Base-by-base conservation (phyloP, 2,888 invertebrate genomes). In the Scaptomyza flava region DNA sequence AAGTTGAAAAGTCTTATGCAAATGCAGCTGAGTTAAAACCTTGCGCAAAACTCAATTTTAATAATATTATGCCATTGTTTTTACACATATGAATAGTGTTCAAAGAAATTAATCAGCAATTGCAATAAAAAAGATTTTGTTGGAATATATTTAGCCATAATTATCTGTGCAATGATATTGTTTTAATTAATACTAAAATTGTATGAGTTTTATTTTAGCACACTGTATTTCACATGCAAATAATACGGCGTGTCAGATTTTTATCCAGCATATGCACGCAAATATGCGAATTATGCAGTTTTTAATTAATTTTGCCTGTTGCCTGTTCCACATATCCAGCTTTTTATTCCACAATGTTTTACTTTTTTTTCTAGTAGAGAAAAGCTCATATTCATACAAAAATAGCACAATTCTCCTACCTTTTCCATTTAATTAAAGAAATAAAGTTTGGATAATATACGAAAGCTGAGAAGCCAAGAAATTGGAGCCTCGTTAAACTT, bases 261-360 rank as follows among this genome's bases (percentile, higher is more conserved):
- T 7, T 62, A 17, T 30, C 12, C 20, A 36, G 42, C 36, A 47
- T 17, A 17, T 33, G 17, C 33, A 48, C 12, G 6, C 8, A 20
- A 30, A 71, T 62, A 65, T 68, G 62, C 60, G 58, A 66, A 43
- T 65, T 64, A 53, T 66, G 83, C 81, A 69, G 61, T 86, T 88
- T 81, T 88, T 81, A 88, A 81, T 81, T 81, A 81, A 86, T 67
- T 77, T 86, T 57, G 43, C 53, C 48, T 56, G 52, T 62, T 58
- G 52, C 68, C 38, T 38, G 33, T 43, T 30, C 64, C 64, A 53
- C 12, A 36, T 53, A 52, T n/a, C 56, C 56, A 17, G 43, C 17
- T 54, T 54, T 38, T 12, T 4, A 20, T 34, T 14, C 27, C 27
- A 36, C 45, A 52, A 43, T 17, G 42, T 38, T 30, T 48, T 34